A percentile compares a stretch with the other conserved stretches of the same genome.
These are phyloP conservation scores for Scytalopus superciliaris DNA, from an alignment of 2,113 vertebrate genomes.

Conservation along the genomic window DNA sequence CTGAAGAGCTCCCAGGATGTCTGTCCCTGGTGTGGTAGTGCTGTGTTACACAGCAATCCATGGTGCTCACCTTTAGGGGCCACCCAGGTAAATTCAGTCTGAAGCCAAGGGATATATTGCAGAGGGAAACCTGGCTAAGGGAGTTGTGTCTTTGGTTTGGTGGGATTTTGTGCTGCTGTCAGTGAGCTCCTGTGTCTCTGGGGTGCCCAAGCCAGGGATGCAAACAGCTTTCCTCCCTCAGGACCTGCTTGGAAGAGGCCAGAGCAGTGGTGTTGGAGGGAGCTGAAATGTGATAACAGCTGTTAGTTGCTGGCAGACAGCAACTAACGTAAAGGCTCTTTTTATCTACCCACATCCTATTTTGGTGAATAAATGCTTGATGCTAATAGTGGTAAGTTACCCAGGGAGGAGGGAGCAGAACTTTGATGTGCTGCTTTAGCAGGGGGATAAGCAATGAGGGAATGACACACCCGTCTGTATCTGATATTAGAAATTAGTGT, in stretches of 20 bases:
- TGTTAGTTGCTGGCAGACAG: not conserved
- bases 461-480: not conserved
- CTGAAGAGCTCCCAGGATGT: not conserved
- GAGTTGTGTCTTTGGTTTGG: not conserved
- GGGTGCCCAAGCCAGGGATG: not conserved
- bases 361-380: not conserved
- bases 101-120: not conserved
- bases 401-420: not conserved
- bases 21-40: not conserved
- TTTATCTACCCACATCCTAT: not conserved
- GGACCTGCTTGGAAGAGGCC: not conserved
- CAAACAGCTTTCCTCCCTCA: not conserved
- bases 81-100: fast-evolving
- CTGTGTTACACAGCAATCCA: fast-evolving
- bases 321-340: not conserved
- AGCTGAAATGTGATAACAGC: not conserved
- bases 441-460: not conserved
- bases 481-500: not conserved
- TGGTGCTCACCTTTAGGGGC: not conserved
- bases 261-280: not conserved
- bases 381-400: not conserved
- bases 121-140: not conserved
- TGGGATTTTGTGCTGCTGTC: not conserved
- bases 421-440: not conserved
- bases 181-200: fast-evolving